Conservation (phyloP, 2,113 vertebrate species). For the Silurus glanis region DNA sequence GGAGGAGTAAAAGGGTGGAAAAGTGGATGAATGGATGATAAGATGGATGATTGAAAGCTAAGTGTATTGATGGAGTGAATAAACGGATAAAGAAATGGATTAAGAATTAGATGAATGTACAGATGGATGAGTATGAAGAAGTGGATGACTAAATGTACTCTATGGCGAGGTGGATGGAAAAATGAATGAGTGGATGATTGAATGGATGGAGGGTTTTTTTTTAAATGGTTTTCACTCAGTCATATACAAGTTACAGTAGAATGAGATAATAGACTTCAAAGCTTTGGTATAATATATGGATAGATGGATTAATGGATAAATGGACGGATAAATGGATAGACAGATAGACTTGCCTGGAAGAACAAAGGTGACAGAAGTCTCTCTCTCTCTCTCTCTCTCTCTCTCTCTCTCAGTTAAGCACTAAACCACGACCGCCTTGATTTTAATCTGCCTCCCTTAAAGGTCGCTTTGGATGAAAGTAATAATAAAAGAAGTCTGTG, state of each 20-base stretch:
- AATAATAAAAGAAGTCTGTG: neutral
- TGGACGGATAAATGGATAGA: neutral
- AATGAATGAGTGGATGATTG: neutral
- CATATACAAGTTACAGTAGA: neutral
- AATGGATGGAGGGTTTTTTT: neutral
- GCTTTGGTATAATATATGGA: neutral
- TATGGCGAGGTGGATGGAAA: neutral
- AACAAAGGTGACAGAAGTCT: neutral
- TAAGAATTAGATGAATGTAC: neutral
- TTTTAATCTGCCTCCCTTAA: slow-evolving; percentile 1
- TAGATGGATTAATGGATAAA: neutral
- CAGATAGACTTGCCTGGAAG: neutral
- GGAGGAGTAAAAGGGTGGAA: too few species aligned
- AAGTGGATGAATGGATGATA: neutral
- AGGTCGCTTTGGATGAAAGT: neutral
- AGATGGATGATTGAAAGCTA: neutral
- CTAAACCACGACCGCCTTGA: slow-evolving; percentile 15
- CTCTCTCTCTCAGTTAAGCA: neutral
- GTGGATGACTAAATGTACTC: neutral
- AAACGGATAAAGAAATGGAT: neutral
- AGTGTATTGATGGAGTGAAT: neutral
- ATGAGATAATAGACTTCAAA: neutral
- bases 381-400: neutral
- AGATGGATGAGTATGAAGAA: neutral
- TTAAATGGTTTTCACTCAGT: neutral